Conservation (phyloP, 2,797 vertebrate genomes). For the Sphaeramia orbicularis region DNA sequence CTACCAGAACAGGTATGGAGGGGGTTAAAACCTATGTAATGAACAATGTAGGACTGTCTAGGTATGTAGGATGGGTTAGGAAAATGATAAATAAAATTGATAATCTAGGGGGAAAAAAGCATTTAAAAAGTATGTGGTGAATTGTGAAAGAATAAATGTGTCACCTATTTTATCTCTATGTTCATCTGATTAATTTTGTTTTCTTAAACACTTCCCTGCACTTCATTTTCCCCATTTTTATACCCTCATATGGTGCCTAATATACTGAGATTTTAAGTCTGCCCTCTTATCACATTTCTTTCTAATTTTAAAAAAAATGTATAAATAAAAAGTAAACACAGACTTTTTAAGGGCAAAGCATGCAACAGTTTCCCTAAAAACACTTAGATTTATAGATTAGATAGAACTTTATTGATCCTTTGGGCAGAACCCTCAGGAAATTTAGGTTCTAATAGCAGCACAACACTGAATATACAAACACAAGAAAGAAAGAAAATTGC, state of each 20-base stretch:
- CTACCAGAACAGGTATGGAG: conserved; percentile 97
- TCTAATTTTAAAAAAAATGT: no score
- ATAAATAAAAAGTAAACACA: conserved; percentile 1
- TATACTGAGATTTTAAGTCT: conserved; percentile 77
- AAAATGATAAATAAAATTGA: not conserved
- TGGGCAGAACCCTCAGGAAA: no score
- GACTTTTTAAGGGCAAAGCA: conserved; percentile 5
- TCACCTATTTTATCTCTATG: conserved; percentile 6
- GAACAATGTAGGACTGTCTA: not conserved
- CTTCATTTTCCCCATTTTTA: conserved; percentile 54
- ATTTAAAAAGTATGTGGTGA: not conserved
- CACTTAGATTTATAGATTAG: no score
- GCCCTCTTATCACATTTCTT: conserved; percentile 53
- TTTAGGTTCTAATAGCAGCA: no score
- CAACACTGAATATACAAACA: no score
- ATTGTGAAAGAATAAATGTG: not conserved
- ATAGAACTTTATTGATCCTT: no score
- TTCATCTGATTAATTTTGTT: conserved; percentile 40
- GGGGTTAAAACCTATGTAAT: not conserved
- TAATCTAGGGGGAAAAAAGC: not conserved
- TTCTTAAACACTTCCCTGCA: conserved; percentile 52
- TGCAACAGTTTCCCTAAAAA: no score
- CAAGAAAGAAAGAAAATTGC: no score
- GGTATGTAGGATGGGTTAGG: not conserved
- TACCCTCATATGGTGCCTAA: conserved; percentile 51